Conservation (phyloP, 2,797 vertebrate genomes). For the Alcedo atthis region DNA sequence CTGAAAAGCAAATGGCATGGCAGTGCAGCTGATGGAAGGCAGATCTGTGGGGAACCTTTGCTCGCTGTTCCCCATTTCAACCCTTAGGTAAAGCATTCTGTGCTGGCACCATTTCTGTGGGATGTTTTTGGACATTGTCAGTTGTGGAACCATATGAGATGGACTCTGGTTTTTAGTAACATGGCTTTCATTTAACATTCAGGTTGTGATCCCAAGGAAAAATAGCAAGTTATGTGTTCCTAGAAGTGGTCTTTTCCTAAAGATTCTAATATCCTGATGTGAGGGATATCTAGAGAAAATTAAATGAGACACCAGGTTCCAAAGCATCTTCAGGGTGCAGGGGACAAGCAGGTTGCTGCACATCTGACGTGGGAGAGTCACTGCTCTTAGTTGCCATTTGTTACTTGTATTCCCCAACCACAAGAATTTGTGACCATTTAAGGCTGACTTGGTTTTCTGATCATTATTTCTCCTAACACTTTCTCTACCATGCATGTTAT, state of each 20-base stretch:
- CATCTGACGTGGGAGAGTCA: neutral
- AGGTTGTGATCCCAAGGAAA: neutral
- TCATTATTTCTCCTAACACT: neutral
- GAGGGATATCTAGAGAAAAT: neutral
- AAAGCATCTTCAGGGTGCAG: neutral
- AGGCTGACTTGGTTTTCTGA: neutral
- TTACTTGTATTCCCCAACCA: neutral
- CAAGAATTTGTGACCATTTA: neutral
- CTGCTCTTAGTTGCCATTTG: neutral
- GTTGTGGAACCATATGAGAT: neutral
- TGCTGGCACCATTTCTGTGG: neutral
- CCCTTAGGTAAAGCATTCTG: neutral
- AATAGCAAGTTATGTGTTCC: neutral
- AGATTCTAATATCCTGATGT: neutral
- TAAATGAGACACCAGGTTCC: neutral
- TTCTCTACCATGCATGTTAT: neutral
- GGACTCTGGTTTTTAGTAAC: neutral
- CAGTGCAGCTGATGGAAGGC: neutral
- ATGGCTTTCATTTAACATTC: neutral
- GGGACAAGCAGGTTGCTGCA: neutral
- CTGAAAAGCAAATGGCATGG: neutral
- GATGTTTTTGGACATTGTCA: neutral
- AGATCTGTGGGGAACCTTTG: neutral
- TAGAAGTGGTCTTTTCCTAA: neutral
- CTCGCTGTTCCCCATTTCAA: neutral